Conservation (phyloP, 2,113 vertebrate genomes). For the Peromyscus maniculatus region DNA sequence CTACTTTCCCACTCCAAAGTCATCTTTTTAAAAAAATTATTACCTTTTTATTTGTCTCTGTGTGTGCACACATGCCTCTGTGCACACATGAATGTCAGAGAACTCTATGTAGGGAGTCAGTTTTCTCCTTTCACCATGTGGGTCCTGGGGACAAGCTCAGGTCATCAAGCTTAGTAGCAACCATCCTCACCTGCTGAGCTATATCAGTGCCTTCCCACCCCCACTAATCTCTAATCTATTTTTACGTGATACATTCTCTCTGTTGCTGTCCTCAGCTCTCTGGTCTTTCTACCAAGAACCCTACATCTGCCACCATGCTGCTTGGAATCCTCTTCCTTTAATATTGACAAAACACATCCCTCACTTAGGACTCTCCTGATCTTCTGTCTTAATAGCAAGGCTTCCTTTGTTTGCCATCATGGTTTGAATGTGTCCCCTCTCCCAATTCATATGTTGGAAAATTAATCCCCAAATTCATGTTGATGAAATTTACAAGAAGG, state of each 20-base stretch:
- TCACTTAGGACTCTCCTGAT: not conserved
- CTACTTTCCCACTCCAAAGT: not conserved
- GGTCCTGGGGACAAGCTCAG: not conserved
- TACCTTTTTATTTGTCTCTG: not conserved
- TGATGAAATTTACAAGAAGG: not conserved
- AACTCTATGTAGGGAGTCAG: not conserved
- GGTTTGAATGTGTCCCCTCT: not conserved
- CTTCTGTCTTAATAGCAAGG: slow-evolving; percentile 22
- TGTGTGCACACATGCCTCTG: not conserved
- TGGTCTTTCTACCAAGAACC: not conserved
- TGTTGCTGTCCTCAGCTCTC: not conserved
- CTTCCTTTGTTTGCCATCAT: not conserved
- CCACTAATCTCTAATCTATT: not conserved
- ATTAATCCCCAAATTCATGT: not conserved
- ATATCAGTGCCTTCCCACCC: not conserved
- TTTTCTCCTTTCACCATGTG: not conserved
- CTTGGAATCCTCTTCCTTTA: not conserved
- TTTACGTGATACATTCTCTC: not conserved
- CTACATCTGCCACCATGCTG: not conserved
- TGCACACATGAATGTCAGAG: too few species aligned
- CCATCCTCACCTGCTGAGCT: not conserved
- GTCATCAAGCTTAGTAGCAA: not conserved
- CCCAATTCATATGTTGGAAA: not conserved
- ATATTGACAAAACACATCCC: not conserved
- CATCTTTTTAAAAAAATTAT: not conserved